phyloP scores from a whole-genome alignment of 2,797 vertebrate species.

The Anableps anableps region DNA sequence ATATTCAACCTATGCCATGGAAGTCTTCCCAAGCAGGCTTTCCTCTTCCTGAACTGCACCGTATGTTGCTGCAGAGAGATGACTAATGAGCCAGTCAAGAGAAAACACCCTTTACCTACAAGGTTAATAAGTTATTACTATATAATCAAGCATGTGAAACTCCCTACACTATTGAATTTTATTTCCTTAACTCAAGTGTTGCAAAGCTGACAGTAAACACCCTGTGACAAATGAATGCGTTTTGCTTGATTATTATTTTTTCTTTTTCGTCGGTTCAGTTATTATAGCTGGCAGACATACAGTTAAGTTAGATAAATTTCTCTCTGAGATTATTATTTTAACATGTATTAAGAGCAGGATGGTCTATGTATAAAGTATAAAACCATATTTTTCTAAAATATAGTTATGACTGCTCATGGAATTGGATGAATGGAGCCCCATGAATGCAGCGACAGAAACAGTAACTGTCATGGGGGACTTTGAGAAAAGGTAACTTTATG shows the following conservation, averaged over 20 bases:
- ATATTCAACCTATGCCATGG: slow-evolving; percentile 32
- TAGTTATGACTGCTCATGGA: neutral
- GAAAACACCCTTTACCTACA: slow-evolving; percentile 70
- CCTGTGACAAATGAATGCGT: slow-evolving; percentile 41
- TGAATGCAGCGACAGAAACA: neutral
- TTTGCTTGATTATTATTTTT: neutral
- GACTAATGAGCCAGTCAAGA: slow-evolving; percentile 76
- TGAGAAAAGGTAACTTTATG: neutral
- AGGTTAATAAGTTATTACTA: slow-evolving; percentile 80
- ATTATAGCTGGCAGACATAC: neutral
- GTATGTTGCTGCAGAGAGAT: slow-evolving; percentile 43
- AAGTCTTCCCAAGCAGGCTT: slow-evolving; percentile 30
- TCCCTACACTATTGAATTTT: slow-evolving; percentile 27
- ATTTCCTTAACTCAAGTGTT: slow-evolving; percentile 34
- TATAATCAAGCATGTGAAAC: slow-evolving; percentile 68
- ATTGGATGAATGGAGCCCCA: neutral
- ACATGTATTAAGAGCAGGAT: neutral
- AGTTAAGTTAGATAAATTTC: neutral
- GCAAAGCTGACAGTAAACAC: slow-evolving; percentile 57
- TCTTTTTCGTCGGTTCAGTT: neutral
- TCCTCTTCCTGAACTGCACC: slow-evolving; percentile 49
- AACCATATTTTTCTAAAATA: neutral
- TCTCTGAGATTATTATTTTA: neutral
- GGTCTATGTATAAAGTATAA: neutral
- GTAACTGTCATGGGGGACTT: neutral